Conservation (phyloP, 2,113 vertebrate species). For the Morphnarchus princeps region DNA sequence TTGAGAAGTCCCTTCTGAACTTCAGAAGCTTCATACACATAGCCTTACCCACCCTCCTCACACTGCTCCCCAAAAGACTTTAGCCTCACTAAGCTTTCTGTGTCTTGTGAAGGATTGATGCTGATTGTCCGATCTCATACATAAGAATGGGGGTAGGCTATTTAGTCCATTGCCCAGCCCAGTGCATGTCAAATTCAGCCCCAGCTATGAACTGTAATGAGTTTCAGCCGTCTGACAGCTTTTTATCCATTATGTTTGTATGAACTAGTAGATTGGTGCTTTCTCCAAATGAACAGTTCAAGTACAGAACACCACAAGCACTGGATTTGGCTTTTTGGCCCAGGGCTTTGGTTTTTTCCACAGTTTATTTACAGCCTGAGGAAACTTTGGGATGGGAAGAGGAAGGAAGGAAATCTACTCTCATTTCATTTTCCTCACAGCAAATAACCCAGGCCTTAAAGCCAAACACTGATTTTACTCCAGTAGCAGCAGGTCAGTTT, state of each 20-base stretch:
- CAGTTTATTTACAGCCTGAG: background rate
- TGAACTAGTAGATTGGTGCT: background rate
- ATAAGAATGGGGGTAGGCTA: rapidly evolving
- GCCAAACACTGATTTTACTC: background rate
- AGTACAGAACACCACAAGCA: background rate
- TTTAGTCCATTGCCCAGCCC: background rate
- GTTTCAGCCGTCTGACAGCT: background rate
- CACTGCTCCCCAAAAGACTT: background rate
- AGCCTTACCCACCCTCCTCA: background rate
- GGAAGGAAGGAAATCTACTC: background rate
- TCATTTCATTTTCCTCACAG: background rate
- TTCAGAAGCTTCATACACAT: background rate
- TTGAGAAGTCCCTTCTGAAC: background rate
- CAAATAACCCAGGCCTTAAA: background rate
- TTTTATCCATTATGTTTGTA: background rate
- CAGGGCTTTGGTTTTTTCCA: background rate
- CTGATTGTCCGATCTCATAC: rapidly evolving
- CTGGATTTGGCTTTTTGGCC: background rate
- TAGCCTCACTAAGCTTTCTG: background rate
- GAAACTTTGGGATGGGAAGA: background rate
- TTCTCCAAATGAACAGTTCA: background rate
- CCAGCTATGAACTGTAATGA: background rate
- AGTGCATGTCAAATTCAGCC: background rate
- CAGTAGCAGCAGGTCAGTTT: background rate
- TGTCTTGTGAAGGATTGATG: background rate